Conservation (phyloP, 53 echinoderm and acorn worm species). For the Astropecten irregularis region DNA sequence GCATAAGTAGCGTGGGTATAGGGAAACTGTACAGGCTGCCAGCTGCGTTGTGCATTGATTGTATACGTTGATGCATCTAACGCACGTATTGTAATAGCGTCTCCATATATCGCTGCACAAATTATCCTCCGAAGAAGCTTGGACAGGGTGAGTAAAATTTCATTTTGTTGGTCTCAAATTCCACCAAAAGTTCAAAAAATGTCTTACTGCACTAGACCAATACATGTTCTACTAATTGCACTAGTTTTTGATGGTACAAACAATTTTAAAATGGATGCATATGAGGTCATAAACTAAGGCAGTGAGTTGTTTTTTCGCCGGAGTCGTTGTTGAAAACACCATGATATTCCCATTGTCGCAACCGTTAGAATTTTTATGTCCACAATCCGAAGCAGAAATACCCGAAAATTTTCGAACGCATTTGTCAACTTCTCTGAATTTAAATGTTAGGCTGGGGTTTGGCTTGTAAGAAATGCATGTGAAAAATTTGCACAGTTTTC, state of each 20-base stretch:
- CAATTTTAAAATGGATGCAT: constrained; percentile 32
- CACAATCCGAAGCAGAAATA: neutral
- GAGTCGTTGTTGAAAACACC: constrained; percentile 5
- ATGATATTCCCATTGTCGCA: constrained; percentile 31
- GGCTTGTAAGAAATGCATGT: neutral
- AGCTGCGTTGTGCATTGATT: constrained; percentile 43
- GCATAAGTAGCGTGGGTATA: constrained; percentile 96
- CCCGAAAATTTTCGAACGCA: neutral
- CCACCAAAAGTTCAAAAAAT: neutral
- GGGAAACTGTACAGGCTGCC: constrained; percentile 51
- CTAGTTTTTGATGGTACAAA: neutral
- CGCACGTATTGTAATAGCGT: constrained; percentile 35
- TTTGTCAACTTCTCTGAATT: neutral
- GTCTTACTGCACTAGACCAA: constrained; percentile 2
- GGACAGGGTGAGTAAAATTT: constrained; percentile 54
- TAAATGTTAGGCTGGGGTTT: neutral
- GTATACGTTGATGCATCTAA: constrained; percentile 11
- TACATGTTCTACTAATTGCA: constrained; percentile 53
- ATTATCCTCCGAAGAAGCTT: neutral
- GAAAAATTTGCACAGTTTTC: constrained; percentile 23
- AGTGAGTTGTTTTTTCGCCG: constrained; percentile 20
- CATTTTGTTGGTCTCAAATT: constrained; percentile 5
- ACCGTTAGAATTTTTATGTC: neutral
- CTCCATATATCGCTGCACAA: neutral
- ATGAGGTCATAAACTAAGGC: constrained; percentile 26